Percentiles rank a stretch among this genome's conserved stretches.
These are phyloP conservation scores for Drosophila paranaensis DNA, from an alignment of 2,888 invertebrate genomes.

Conservation along the genomic window DNA sequence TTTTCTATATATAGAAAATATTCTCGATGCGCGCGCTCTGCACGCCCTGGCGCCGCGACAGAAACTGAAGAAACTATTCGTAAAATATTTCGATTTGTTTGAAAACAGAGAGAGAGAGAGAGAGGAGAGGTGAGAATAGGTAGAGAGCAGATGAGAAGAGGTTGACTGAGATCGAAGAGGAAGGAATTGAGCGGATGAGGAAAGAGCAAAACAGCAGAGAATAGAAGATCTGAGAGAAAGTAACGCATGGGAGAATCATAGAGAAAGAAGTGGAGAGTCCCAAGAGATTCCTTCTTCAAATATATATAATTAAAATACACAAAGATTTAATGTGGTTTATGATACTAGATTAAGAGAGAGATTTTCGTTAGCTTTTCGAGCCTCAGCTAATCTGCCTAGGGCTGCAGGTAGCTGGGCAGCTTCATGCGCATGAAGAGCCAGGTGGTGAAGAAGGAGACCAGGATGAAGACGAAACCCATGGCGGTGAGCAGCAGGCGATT, in stretches of 20 bases:
- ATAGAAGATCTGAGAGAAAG: too few species aligned
- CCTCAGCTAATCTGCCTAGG: conserved; percentile 56
- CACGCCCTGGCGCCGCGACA: conserved; percentile 37
- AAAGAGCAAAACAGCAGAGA: neutral
- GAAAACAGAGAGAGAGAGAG: neutral
- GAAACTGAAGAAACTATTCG: conserved; percentile 53
- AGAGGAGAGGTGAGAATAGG: too few species aligned
- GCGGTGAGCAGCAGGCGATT: conserved; percentile 92
- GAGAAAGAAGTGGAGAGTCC: too few species aligned
- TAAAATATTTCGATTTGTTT: conserved; percentile 36
- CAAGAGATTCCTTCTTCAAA: neutral
- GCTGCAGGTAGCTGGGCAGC: conserved; percentile 92
- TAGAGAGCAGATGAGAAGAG: neutral
- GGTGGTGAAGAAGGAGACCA: conserved; percentile 97
- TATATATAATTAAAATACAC: neutral
- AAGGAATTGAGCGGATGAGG: neutral
- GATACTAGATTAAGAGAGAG: conserved; percentile 42
- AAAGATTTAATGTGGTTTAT: neutral
- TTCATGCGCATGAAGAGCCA: conserved; percentile 99
- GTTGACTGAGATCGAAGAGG: neutral
- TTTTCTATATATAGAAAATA: conserved; percentile 56
- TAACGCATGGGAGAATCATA: too few species aligned
- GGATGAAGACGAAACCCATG: conserved; percentile 95
- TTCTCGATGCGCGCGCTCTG: conserved; percentile 22
- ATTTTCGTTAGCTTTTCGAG: neutral